A percentile compares a stretch with the other conserved stretches of the same genome.
Evolutionary conservation across 2,888 invertebrate genomes (phyloP).

Genomic region (Eristalinus aeneus): DNA sequence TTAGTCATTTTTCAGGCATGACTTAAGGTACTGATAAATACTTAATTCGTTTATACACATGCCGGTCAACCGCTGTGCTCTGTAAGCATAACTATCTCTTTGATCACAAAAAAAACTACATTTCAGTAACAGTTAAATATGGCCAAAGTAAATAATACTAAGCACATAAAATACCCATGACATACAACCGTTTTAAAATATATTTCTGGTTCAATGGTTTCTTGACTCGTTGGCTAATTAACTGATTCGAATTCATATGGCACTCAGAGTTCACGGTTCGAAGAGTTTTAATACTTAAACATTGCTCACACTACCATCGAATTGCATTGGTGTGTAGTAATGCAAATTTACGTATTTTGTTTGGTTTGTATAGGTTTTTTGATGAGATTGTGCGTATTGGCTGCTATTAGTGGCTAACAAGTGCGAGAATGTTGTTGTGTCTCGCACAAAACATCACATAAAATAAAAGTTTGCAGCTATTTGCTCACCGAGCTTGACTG

Average conservation of each 20-base stretch:
- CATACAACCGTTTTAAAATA: conserved; percentile 18
- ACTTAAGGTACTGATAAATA: no score
- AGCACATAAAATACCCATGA: neutral
- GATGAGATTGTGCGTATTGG: neutral
- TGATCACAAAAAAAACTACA: neutral
- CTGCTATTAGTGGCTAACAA: neutral
- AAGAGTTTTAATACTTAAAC: conserved; percentile 32
- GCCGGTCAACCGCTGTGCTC: neutral
- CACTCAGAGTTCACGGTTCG: conserved; percentile 40
- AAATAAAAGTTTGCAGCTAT: conserved; percentile 29
- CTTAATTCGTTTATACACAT: no score
- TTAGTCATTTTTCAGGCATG: no score
- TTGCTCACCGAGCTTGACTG: conserved; percentile 44
- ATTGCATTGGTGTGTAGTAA: neutral
- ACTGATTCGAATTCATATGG: conserved; percentile 43
- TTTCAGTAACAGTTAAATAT: neutral
- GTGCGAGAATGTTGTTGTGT: conserved; percentile 18
- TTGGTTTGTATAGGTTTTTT: neutral
- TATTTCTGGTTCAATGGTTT: conserved; percentile 47
- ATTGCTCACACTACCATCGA: neutral
- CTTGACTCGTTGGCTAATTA: conserved; percentile 19
- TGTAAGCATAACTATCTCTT: neutral
- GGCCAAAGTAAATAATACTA: neutral
- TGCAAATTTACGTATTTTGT: neutral
- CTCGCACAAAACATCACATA: neutral